phyloP scores from a whole-genome alignment of 2,888 invertebrate species.

The Lasioglossum lativentre region DNA sequence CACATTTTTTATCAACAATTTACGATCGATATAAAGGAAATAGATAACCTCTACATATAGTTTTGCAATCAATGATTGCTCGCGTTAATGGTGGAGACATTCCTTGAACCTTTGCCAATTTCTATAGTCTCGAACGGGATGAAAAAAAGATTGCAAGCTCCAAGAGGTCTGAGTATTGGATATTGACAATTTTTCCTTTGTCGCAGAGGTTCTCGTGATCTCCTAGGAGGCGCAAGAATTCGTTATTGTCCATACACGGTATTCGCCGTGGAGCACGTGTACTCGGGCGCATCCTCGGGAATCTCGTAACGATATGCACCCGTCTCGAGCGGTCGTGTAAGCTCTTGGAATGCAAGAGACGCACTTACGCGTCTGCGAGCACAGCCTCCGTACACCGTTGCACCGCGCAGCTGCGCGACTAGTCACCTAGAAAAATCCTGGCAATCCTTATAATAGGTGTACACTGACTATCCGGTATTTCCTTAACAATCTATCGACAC shows the following conservation, averaged over 20 bases:
- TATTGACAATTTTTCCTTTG: background rate
- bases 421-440: conserved; percentile 10
- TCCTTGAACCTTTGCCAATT: background rate
- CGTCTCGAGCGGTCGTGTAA: conserved; percentile 15
- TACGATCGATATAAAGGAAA: too few relatives aligned
- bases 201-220: conserved; percentile 11
- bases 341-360: conserved; percentile 26
- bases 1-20: too few relatives aligned
- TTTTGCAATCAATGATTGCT: background rate
- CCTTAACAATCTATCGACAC: conserved; percentile 1
- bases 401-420: background rate
- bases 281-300: conserved; percentile 39
- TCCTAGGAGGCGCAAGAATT: conserved; percentile 27
- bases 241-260: conserved; percentile 46
- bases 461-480: background rate
- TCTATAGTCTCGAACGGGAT: background rate
- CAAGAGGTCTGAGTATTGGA: background rate
- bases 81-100: rapidly evolving
- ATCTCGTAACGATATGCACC: conserved; percentile 3
- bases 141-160: background rate
- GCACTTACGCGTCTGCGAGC: conserved; percentile 3
- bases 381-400: conserved; percentile 2
- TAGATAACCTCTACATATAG: too few relatives aligned
- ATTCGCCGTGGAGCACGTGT: conserved; percentile 35
- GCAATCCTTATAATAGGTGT: conserved; percentile 9